Base-by-base conservation (phyloP, 2,888 invertebrate species). In the Hirtodrosophila alboralis region DNA sequence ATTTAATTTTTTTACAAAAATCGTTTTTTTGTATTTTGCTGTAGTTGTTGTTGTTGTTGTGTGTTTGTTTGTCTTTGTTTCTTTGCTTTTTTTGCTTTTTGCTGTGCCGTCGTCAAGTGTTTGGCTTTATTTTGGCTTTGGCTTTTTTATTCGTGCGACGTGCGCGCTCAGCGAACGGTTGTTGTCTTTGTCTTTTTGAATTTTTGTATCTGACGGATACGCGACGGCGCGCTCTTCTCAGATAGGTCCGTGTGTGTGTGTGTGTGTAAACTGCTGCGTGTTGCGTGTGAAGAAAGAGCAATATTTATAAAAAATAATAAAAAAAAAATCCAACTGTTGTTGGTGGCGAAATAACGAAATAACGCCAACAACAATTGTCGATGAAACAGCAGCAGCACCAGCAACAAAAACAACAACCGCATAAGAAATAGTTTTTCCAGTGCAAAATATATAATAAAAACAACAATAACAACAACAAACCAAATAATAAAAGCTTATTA, bases 101-200 rank as follows among this genome's bases (percentile, higher is more conserved):
- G 59, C n/a, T n/a, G n/a, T n/a, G 41, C 59, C 53, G 40, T 52
- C 73, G 80, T 85, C 84, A 85, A 83, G 80, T 86, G 84, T 74
- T 86, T 76, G 73, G n/a, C n/a, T n/a, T n/a, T n/a, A n/a, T 70
- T 53, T 70, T 59, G 67, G n/a, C n/a, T 48, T 44, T 51, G 45
- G 59, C 44, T 60, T 56, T n/a, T n/a, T 83, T 84, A 81, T 79
- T 86, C 79, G 87, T 84, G 72, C 67, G 83, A 81, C 85, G 86
- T 81, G 79, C 67, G 64, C 72, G n/a, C 56, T 40, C 67, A 75
- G 83, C 81, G 86, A 84, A 86, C 81, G 81, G 81, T 81, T 81
- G 86, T 84, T 78, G 71, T n/a, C 61, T 68, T 83, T 84, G 77
- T 76, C 66, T 79, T 72, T 65, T 53, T 41, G 60, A 45, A n/a